phyloP scores from a whole-genome alignment of 2,888 invertebrate species.

The Luperina testacea region DNA sequence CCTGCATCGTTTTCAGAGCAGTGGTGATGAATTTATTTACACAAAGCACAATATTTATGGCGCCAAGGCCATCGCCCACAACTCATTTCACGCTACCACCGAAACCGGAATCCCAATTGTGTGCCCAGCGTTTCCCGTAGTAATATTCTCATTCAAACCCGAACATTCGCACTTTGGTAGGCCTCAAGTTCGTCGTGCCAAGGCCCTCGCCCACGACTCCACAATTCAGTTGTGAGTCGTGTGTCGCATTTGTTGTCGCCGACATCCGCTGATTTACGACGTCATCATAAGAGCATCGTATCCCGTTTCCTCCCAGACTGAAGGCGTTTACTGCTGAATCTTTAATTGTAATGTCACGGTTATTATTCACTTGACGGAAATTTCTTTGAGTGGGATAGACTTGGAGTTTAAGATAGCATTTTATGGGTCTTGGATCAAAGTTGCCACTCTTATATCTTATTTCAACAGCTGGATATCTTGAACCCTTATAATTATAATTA shows the following conservation, averaged over 20 bases:
- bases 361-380: slow-evolving; percentile 40
- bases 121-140: not conserved
- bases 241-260: slow-evolving; percentile 83
- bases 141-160: slow-evolving; percentile 12
- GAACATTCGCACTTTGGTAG: slow-evolving; percentile 51
- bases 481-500: not conserved
- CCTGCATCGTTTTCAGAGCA: too few relatives aligned
- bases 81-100: not conserved
- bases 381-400: slow-evolving; percentile 25
- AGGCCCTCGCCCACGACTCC: slow-evolving; percentile 73
- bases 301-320: slow-evolving; percentile 78
- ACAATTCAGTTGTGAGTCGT: slow-evolving; percentile 68
- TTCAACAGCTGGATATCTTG: too few relatives aligned
- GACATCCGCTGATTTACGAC: slow-evolving; percentile 87
- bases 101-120: not conserved
- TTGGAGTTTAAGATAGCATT: slow-evolving; percentile 6
- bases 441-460: not conserved
- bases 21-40: too few relatives aligned
- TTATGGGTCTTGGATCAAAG: slow-evolving; percentile 1
- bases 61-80: not conserved
- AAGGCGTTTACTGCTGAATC: slow-evolving; percentile 75
- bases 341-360: slow-evolving; percentile 63
- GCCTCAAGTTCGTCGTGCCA: slow-evolving; percentile 63
- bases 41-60: not conserved
- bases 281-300: slow-evolving; percentile 74